These are phyloP conservation scores for Campylomormyrus numenius DNA, from an alignment of 2,113 vertebrate species.

Conservation along the genomic window DNA sequence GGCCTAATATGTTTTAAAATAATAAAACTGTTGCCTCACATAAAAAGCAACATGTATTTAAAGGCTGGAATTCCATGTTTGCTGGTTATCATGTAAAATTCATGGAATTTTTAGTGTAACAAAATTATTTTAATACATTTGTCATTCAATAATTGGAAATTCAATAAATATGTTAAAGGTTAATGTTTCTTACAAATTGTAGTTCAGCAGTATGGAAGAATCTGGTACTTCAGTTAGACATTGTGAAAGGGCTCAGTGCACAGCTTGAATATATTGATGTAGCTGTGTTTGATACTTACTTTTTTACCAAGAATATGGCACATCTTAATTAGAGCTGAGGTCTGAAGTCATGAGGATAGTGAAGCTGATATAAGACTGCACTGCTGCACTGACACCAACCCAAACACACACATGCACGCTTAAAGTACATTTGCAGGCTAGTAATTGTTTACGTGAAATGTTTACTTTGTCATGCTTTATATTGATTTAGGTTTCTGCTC, in stretches of 20 bases:
- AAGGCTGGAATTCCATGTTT: not conserved
- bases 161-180: not conserved
- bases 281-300: not conserved
- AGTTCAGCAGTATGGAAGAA: not conserved
- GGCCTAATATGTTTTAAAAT: not conserved
- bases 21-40: not conserved
- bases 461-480: not conserved
- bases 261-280: not conserved
- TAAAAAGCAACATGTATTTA: not conserved
- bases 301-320: not conserved
- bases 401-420: not conserved
- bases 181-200: not conserved
- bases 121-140: not conserved
- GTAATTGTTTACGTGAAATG: not conserved
- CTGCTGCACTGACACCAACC: not conserved
- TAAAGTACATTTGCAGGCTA: not conserved
- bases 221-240: not conserved
- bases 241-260: not conserved
- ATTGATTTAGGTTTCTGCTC: not conserved
- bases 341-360: not conserved
- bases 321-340: not conserved
- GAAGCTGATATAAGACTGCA: not conserved
- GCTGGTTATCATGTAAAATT: not conserved
- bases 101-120: not conserved
- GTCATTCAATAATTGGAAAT: not conserved